A percentile compares a stretch with the other conserved stretches of the same genome.
phyloP scores from a whole-genome alignment of 2,113 vertebrate species.

The Furnarius figulus region DNA sequence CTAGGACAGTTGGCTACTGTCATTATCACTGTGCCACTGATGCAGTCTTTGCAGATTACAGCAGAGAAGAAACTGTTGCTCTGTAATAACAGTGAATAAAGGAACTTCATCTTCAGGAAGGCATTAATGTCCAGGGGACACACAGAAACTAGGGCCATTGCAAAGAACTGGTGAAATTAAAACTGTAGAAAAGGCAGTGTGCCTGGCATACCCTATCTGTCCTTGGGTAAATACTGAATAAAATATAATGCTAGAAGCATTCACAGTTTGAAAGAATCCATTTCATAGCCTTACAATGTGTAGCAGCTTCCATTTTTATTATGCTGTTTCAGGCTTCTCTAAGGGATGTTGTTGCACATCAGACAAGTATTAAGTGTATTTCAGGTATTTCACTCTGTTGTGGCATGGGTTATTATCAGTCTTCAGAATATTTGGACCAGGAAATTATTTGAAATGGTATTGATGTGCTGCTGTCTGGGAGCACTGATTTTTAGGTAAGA shows the following conservation, averaged over 20 bases:
- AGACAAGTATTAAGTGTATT: not conserved
- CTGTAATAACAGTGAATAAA: not conserved
- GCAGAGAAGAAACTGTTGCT: rapidly evolving
- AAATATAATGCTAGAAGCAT: not conserved
- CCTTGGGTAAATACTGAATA: not conserved
- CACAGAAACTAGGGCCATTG: not conserved
- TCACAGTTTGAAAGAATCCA: not conserved
- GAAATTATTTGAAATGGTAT: not conserved
- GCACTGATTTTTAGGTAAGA: not conserved
- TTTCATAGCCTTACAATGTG: not conserved
- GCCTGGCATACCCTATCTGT: not conserved
- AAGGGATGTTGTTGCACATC: not conserved
- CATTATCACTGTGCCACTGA: not conserved
- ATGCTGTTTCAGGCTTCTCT: not conserved
- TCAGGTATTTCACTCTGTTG: not conserved
- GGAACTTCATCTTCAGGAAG: not conserved
- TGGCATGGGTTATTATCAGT: not conserved
- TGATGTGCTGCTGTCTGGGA: not conserved
- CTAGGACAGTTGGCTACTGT: not conserved
- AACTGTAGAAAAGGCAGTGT: not conserved
- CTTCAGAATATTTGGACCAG: not conserved
- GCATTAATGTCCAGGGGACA: not conserved
- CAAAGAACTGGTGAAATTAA: not conserved
- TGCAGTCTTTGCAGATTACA: not conserved
- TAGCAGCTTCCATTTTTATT: not conserved